Base-by-base conservation (phyloP, 2,113 vertebrate genomes). In the Platycercus adscitus region DNA sequence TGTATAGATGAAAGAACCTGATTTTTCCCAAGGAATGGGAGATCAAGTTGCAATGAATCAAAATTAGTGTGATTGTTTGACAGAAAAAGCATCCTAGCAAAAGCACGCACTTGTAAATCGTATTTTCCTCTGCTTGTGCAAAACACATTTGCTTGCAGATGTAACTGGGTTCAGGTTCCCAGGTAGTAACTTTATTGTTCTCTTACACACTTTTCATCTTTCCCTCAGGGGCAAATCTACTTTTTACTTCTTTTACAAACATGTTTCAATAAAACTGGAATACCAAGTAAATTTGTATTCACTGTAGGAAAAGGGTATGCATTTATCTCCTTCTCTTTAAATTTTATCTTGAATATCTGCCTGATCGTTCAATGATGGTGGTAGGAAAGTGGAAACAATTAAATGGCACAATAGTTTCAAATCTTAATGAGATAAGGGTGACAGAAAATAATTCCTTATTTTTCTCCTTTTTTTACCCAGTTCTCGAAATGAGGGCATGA, bases 381-480 rank as follows among this genome's bases (percentile, higher is more conserved):
- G 50, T 66, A 96, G 44, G 60, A 92, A 91, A 35, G 33, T 97
- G 89, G 93, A 97, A 98, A 85, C 78, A 94, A 96, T 98, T 97
- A 97, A 96, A 96, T 65, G 35, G 80, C 70, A 83, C 39, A 89
- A 81, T 52, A 47, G 61, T 75, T 86, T 95, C 65, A 90, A 84
- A 79, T 31, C 47, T 71, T 92, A 85, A 92, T 81, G 65, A 96
- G 93, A 95, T 93, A 97, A 96, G 94, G 75, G 47, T 95, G 84
- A 69, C 0, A 0, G 76, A 93, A 96, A 81, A 81, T 88, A 93
- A 65, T 87, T 92, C 60, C 90, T 95, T 89, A 83, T 88, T 91
- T 89, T 90, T 79, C 13, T 64, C 33, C 46, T 90, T 90, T 15
- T 49, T 16, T 37, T 19, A 56, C 46, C 41, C 44, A 80, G 5